Base-by-base conservation (phyloP, 2,797 vertebrate genomes). In the Chelonia mydas region DNA sequence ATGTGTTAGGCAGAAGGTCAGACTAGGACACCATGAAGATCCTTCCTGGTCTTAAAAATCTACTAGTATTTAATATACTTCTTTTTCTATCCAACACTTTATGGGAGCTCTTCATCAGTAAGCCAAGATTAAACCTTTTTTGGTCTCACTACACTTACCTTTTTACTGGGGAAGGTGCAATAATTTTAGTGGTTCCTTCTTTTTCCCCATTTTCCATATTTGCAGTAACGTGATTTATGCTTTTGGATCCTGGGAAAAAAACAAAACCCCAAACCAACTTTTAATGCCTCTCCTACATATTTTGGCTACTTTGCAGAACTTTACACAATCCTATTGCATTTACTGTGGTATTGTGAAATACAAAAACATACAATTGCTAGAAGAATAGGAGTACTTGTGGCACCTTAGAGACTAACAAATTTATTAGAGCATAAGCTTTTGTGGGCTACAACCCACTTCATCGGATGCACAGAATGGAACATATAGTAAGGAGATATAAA, bases 161-260 rank as follows among this genome's bases (percentile, higher is more conserved):
- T 98, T 99, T 99, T 68, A 99, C 93, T 49, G 98, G 98, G 15
- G 98, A 98, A 81, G 98, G 98, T 83, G 98, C 98, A 59, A 98
- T 98, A 87, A 98, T 98, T 97, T 98, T 99, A 74, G 98, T 97
- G 76, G 97, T 98, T 96, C 97, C 98, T 98, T 98, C 98, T 88
- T 98, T 98, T 95, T 98, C 98, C 49, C 95, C 97, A 92, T 97
- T 97, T 94, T 98, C 98, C 81, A 86, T 83, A 86, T 97, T 98
- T 85, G 95, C 88, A 90, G 97, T 96, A 86, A 97, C 81, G 87
- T 96, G 98, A 76, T 91, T 98, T 90, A 97, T 93, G 94, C 95
- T 98, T 92, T 97, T 98, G 90, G 98, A 96, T 81, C 97, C 98
- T 98, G 74, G 33, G 54, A 37, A 61, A 50, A 93, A 50, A 27